Conservation (phyloP, 2,888 invertebrate species). For the Ectemnius lituratus region DNA sequence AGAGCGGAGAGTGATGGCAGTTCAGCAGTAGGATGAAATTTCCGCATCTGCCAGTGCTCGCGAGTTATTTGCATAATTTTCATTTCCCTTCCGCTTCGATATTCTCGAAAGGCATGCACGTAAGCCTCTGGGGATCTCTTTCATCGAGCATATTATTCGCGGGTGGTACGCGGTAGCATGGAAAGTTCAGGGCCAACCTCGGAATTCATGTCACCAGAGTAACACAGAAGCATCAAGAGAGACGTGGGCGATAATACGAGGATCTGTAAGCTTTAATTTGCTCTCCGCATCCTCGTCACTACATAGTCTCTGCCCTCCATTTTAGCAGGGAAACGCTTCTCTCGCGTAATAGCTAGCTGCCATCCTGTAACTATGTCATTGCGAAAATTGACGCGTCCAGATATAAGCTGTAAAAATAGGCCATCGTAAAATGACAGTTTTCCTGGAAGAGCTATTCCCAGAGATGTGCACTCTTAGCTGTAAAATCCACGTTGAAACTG, state of each 20-base stretch:
- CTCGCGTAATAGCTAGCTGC: conserved; percentile 11
- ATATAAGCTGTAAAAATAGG: conserved; percentile 23
- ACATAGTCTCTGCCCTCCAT: conserved; percentile 4
- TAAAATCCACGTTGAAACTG: too few species aligned
- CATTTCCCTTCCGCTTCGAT: conserved; percentile 3
- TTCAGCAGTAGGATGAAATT: conserved; percentile 3
- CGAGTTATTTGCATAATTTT: conserved; percentile 8
- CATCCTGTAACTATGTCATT: conserved; percentile 35
- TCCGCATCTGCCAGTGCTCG: neutral
- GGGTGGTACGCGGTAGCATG: neutral
- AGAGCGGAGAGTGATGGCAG: conserved; percentile 14
- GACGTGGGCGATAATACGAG: neutral
- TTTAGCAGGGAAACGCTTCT: neutral
- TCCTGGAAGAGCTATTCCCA: conserved; percentile 4
- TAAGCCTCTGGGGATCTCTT: neutral
- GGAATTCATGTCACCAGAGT: conserved; percentile 15
- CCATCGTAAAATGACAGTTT: neutral
- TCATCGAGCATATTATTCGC: neutral
- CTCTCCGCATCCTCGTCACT: conserved; percentile 11
- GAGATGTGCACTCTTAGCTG: too few species aligned
- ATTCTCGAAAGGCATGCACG: neutral
- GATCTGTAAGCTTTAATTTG: conserved; percentile 31
- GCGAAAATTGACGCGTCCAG: conserved; percentile 31
- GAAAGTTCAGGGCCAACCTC: conserved; percentile 7
- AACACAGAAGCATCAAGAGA: conserved; percentile 13